Base-by-base conservation (phyloP, 2,888 invertebrate species). In the Barypeithes pellucidus region DNA sequence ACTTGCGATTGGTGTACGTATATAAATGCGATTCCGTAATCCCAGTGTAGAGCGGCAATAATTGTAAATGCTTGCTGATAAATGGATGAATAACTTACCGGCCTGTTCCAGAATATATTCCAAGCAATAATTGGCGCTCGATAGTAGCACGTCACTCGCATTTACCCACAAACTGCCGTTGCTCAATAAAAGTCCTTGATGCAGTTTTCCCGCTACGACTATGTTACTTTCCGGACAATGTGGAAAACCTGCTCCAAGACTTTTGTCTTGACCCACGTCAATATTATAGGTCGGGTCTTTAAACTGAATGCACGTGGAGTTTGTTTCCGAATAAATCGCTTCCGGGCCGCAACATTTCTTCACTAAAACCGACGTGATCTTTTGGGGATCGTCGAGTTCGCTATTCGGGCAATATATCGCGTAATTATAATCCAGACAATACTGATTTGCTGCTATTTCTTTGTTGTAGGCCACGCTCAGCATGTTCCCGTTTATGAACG, bases 301-400 rank as follows among this genome's bases (percentile, higher is more conserved):
- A 78, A 82, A 78, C 73, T 77, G 81, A 78, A 83, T 85, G 84
- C 88, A 90, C 77, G 87, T 88, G 83, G 82, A 87, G 81, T 85
- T 87, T 70, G 80, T 86, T 82, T 89, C 90, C 83, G 89, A 90
- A 80, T 90, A 94, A 62, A 88, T 89, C 8, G 89, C 90, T 60
- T 89, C 88, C 62, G 87, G 87, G 2, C 91, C 91, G 83, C 95
- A 95, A 82, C 95, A 95, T 85, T 94, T 93, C 81, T 88, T 87
- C 43, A 89, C 82, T 77, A 83, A 77, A 80, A 87, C 80, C 82
- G 79, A 80, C 41, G 82, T 76, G 11, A 79, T 71, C 33, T 67
- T 50, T 68, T 78, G 73, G n/a, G 83, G 80, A 33, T 81, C 80
- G 8, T 52, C 29, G 7, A 52, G n/a, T 67, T 29, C 16, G 70